Percentiles rank a stretch among this genome's conserved stretches.
phyloP scores from a whole-genome alignment of 2,113 vertebrate species.

The Chaetodon auriga region DNA sequence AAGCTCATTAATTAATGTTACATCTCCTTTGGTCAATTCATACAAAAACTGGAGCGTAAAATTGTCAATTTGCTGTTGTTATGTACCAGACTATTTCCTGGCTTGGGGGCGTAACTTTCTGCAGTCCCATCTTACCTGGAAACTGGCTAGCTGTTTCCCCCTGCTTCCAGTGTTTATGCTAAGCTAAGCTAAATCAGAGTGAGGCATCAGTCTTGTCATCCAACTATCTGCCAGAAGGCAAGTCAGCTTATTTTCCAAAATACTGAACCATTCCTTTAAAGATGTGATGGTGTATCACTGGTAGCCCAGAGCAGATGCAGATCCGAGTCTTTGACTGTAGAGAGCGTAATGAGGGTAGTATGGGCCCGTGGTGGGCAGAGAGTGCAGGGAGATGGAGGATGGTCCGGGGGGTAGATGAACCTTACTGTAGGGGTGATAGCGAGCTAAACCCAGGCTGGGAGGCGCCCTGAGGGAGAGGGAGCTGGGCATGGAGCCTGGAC shows the following conservation, averaged over 20 bases:
- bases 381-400: conserved; percentile 91
- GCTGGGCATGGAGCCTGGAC: conserved; percentile 87
- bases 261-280: conserved; percentile 20
- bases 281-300: conserved; percentile 84
- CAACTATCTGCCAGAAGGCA: conserved; percentile 1
- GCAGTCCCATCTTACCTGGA: not conserved
- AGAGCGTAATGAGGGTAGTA: conserved; percentile 97
- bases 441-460: conserved; percentile 92
- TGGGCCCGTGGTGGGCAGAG: conserved; percentile 89
- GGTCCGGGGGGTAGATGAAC: conserved; percentile 90
- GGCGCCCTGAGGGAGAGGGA: conserved; percentile 94
- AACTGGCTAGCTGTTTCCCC: not conserved
- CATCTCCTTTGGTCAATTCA: no score
- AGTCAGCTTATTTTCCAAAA: conserved; percentile 40
- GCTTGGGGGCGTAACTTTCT: not conserved
- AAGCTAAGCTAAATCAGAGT: conserved; percentile 40
- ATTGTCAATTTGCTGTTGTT: not conserved
- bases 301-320: conserved; percentile 94
- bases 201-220: conserved; percentile 1
- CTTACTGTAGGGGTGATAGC: conserved; percentile 97
- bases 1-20: no score
- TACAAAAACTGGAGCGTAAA: not conserved
- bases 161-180: conserved; percentile 9
- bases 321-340: conserved; percentile 96
- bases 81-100: not conserved